Base-by-base conservation (phyloP, 2,797 vertebrate species). In the Brachyrhaphis roseni region DNA sequence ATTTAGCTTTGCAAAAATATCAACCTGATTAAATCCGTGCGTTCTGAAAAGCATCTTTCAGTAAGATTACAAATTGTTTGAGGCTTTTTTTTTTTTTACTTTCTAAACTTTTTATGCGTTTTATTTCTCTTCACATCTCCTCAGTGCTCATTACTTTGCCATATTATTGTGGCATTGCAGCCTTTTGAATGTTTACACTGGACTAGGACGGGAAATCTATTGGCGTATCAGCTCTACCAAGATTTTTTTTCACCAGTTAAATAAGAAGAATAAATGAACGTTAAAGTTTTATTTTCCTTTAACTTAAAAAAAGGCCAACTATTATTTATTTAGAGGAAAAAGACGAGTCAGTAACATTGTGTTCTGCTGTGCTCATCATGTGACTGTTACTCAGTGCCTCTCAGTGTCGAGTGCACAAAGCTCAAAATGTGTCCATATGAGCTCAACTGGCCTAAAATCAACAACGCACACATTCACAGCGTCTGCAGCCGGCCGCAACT, bases 361-460 rank as follows among this genome's bases (percentile, higher is more conserved):
- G 28, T 66, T 75, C 66, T 57, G 70, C 80, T 23, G 31, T 1
- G 49, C 74, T 77, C 76, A 23, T 90, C 90, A 87, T 91, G 85
- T 89, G 89, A 91, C 78, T 79, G 71, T 84, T 71, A 5, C 57
- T 78, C 74, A 78, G n/a, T 55, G 82, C 46, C 46, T 70, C 82
- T 83, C 41, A 83, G 88, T 83, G 86, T 72, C 64, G 84, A 80
- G 91, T 76, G 89, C 88, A 92, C 80, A 85, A 78, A 79, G 72
- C 43, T 74, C 34, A 64, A 76, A 81, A 75, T 55, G 77, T 78
- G 74, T 45, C 51, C 75, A 34, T 10, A 31, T 80, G 76, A n/a
- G 31, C 41, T 74, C 20, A 59, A 62, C 62, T 66, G 62, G 62
- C 62, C 18, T 66, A 39, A 39, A 66, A 39, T 26, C 20, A 45